Conservation (phyloP, 2,113 vertebrate genomes). For the Crotalus helleri region DNA sequence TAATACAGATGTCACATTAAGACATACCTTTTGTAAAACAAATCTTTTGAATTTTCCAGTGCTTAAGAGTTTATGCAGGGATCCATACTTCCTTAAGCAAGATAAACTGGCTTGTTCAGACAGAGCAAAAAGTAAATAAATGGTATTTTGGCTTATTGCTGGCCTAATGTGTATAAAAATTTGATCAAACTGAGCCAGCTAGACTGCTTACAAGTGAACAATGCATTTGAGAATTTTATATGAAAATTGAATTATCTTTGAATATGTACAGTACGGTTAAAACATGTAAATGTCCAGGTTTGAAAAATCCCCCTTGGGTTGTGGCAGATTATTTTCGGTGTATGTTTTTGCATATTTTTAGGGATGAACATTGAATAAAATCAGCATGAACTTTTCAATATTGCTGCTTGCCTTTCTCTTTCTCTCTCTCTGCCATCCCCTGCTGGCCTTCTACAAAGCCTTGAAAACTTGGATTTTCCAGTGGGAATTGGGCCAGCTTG, state of each 20-base stretch:
- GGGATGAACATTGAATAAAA: not conserved
- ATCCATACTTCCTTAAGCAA: not conserved
- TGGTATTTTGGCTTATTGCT: not conserved
- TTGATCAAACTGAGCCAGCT: not conserved
- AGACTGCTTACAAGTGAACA: not conserved
- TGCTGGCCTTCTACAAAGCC: not conserved
- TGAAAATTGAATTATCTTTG: not conserved
- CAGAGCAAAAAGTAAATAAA: not conserved
- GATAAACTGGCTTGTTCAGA: not conserved
- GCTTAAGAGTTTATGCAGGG: not conserved
- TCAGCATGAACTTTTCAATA: not conserved
- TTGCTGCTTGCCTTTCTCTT: not conserved
- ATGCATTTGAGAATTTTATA: not conserved
- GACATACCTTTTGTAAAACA: fast-evolving
- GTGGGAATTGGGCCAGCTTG: not conserved
- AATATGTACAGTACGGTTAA: not conserved
- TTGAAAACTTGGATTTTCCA: not conserved
- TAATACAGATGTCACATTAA: not conserved
- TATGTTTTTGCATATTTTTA: not conserved
- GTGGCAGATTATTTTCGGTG: not conserved
- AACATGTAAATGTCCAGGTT: not conserved
- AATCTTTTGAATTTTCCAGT: not conserved
- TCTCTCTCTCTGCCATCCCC: not conserved
- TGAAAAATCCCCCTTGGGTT: not conserved
- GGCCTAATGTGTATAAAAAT: not conserved